Percentiles rank a stretch among this genome's conserved stretches.
Conservation (phyloP, 2,797 vertebrate genomes). For the Sebastes variabilis region DNA sequence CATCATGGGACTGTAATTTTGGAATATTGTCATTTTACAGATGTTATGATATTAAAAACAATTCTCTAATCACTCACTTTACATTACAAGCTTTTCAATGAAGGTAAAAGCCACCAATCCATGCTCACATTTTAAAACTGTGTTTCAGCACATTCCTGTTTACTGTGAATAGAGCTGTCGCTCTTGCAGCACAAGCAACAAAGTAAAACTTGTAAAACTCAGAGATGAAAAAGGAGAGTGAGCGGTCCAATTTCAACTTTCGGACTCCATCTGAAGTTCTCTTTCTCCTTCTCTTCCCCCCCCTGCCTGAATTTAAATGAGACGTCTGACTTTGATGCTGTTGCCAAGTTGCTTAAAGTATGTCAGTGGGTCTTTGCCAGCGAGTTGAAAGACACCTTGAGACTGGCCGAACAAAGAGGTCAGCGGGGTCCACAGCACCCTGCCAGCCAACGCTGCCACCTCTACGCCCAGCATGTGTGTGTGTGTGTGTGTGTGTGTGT, state of each 20-base stretch:
- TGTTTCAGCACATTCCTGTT: neutral
- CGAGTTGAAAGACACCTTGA: constrained; percentile 76
- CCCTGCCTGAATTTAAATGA: constrained; percentile 71
- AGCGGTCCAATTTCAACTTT: constrained; percentile 54
- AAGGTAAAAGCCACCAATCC: neutral
- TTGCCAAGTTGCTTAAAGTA: constrained; percentile 74
- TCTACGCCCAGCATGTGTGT: neutral
- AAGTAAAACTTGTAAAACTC: constrained; percentile 15
- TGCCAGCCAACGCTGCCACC: constrained; percentile 33
- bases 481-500: constrained; percentile 1
- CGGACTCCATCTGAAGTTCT: constrained; percentile 50
- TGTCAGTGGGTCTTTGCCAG: constrained; percentile 76
- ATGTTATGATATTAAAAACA: neutral
- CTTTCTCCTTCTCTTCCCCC: constrained; percentile 45
- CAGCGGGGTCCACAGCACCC: constrained; percentile 53
- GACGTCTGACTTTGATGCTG: constrained; percentile 74
- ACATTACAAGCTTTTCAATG: neutral
- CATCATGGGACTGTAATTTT: fast-evolving
- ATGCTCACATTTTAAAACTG: neutral
- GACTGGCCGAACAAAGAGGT: constrained; percentile 71
- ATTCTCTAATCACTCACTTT: neutral
- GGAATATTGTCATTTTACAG: neutral
- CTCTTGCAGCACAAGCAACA: neutral
- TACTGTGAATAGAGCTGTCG: constrained; percentile 12
- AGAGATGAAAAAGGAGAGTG: constrained; percentile 20